A percentile compares a stretch with the other conserved stretches of the same genome.
Conservation (phyloP, 2,797 vertebrate species). For the Megaceryle alcyon region DNA sequence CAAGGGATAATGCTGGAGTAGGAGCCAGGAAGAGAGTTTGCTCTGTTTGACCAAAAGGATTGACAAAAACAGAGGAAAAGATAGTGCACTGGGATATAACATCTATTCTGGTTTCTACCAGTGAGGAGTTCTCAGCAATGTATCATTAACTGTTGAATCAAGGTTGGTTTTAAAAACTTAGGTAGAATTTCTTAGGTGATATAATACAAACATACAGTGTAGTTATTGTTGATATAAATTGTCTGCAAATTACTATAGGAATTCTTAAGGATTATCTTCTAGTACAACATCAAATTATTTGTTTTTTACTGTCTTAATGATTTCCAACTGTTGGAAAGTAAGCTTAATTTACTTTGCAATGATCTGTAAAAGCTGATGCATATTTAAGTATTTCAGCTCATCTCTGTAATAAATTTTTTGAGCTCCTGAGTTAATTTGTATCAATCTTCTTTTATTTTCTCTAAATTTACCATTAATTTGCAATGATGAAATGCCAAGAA, state of each 20-base stretch:
- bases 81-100: background rate
- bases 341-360: background rate
- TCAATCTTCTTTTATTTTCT: background rate
- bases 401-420: background rate
- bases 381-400: background rate
- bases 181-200: background rate
- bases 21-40: background rate
- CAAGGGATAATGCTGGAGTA: background rate
- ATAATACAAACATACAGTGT: background rate
- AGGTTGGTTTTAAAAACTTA: constrained; percentile 3
- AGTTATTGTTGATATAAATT: background rate
- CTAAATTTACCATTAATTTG: background rate
- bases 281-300: background rate
- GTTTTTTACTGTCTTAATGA: background rate
- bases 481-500: background rate
- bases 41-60: background rate
- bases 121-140: background rate
- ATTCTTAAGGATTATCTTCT: background rate
- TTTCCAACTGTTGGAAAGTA: background rate
- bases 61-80: background rate
- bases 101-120: background rate
- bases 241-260: background rate
- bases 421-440: background rate
- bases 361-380: background rate
- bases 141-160: background rate